Conservation (phyloP, 2,888 invertebrate species). For the Eupeodes luniger region DNA sequence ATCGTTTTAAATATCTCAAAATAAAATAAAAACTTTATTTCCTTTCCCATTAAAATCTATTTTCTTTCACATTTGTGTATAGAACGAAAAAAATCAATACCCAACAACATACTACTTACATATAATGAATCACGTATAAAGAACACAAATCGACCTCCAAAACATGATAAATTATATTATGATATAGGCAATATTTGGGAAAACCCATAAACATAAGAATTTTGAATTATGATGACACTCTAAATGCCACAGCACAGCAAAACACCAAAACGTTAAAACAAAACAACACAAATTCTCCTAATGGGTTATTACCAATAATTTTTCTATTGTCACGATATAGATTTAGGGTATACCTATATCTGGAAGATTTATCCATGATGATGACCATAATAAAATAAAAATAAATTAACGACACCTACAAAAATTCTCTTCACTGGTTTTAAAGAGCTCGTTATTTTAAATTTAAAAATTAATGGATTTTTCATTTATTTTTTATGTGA, state of each 20-base stretch:
- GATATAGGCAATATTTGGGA: conserved; percentile 71
- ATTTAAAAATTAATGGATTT: conserved; percentile 7
- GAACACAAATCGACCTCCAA: conserved; percentile 55
- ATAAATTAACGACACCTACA: conserved; percentile 20
- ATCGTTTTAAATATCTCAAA: no score
- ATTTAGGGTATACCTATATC: conserved; percentile 11
- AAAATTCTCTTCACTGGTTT: conserved; percentile 14
- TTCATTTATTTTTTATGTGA: background rate
- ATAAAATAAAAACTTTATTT: no score
- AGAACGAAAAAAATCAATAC: conserved; percentile 58
- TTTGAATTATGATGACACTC: conserved; percentile 75
- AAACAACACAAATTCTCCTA: conserved; percentile 50
- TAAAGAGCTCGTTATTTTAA: conserved; percentile 16
- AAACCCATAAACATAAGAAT: conserved; percentile 72
- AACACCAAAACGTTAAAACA: background rate
- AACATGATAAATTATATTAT: conserved; percentile 70
- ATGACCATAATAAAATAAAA: conserved; percentile 64
- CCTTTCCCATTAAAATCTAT: background rate
- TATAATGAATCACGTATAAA: conserved; percentile 64
- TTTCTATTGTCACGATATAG: conserved; percentile 66
- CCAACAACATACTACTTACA: background rate
- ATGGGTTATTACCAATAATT: conserved; percentile 74
- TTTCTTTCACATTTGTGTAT: background rate
- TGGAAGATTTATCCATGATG: conserved; percentile 54
- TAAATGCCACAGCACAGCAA: conserved; percentile 67